Base-by-base conservation (phyloP, 1,140 invertebrate species). In the Chironomus striatipennis region DNA sequence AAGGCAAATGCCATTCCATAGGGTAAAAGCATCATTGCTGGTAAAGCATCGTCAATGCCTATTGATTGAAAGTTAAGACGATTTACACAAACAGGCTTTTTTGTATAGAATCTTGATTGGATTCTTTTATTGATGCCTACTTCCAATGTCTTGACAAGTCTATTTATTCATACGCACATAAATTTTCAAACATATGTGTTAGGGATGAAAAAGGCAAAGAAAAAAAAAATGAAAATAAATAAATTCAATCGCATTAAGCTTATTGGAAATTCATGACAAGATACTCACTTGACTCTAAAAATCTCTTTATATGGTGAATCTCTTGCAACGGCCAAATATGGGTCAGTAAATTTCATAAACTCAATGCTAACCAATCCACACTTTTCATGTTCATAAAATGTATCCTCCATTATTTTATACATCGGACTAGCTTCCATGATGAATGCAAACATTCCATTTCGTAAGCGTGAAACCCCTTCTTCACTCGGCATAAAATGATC, bases 341-440 rank as follows among this genome's bases (percentile, higher is more conserved):
- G 88, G 77, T 87, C 83, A 2, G 85, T 81, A 0, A 87, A 82
- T 76, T 88, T 85, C 8, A 89, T 75, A 75, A 84, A 87, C 76
- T 86, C 83, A 76, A 89, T 87, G 79, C 88, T 87, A 72, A 86
- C 83, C 3, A 90, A 79, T 0, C 86, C 87, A 78, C 88, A 90
- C 79, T 90, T 90, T 79, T 90, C 87, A 2, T 86, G 84, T 79
- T 90, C 88, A 3, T 83, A 78, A 76, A 87, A 90, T 73, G 85
- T 88, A 78, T 88, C 86, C 43, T 86, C 84, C 12, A 90, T 85
- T 24, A 89, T 79, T 77, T 88, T 86, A 78, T 89, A 0, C 85
- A 79, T 2, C 87, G 86, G 2, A 80, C 82, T 79, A 88, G 87
- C 79, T 86, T 86, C 77, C 89, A 87, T 75, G 89, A 89, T 17